Percentiles rank a stretch among this genome's conserved stretches.
phyloP scores from a whole-genome alignment of 2,888 invertebrate species.

The Dryocosmus kuriphilus region DNA sequence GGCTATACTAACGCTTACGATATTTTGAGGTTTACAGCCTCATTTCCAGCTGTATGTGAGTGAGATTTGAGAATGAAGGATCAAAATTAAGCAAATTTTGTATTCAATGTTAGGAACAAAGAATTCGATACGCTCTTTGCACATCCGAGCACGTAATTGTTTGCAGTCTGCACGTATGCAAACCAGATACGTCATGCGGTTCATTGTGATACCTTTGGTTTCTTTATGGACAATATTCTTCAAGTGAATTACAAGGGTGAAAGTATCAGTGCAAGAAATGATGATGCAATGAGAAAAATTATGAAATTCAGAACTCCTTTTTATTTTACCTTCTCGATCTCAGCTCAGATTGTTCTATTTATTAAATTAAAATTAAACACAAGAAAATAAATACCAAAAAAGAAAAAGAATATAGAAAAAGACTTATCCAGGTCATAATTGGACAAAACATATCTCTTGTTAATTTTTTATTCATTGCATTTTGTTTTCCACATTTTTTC shows the following conservation, averaged over 20 bases:
- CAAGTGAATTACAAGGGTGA: not conserved
- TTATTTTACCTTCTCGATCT: not conserved
- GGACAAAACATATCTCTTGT: no score
- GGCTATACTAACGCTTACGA: not conserved
- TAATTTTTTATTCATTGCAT: no score
- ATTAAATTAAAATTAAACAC: no score
- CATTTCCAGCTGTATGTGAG: not conserved
- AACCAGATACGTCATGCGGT: conserved; percentile 47
- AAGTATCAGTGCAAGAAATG: not conserved
- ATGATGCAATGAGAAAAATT: not conserved
- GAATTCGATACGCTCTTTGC: conserved; percentile 1
- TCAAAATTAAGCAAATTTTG: not conserved
- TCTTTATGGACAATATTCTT: not conserved
- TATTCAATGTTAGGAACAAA: conserved; percentile 9
- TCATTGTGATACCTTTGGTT: conserved; percentile 13
- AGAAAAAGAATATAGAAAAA: no score
- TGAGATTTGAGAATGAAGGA: not conserved
- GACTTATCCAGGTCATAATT: no score
- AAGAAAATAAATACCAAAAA: no score
- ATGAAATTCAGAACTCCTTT: not conserved
- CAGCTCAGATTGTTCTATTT: not conserved
- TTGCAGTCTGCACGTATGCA: conserved; percentile 19
- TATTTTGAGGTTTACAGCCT: not conserved
- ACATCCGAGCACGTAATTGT: not conserved
- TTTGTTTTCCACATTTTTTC: no score